Base-by-base conservation (phyloP, 2,797 vertebrate genomes). In the Salmo trutta region DNA sequence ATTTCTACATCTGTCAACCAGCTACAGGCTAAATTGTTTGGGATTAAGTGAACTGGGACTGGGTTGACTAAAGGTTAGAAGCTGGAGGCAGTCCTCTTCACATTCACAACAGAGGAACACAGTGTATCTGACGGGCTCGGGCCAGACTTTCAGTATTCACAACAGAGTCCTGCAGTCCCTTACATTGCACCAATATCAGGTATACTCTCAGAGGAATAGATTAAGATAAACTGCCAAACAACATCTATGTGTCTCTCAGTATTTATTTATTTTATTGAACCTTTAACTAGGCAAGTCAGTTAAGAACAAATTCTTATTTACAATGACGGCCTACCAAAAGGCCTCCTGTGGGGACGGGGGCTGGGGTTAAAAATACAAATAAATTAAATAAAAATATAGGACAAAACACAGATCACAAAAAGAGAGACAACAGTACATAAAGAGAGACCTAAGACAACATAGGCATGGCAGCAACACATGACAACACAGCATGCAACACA, bases 91-190 rank as follows among this genome's bases (percentile, higher is more conserved):
- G 54, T 56, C 16, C 70, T 66, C 70, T 79, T 82, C 71, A 66
- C 66, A 75, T 79, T 74, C 71, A n/a, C 65, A 47, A 59, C 65
- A 74, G 81, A 56, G 29, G 31, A 59, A 56, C 19, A 15, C 21
- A 51, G 29, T n/a, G 27, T 71, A 36, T 36, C 21, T 52, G 54
- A 19, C 41, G 54, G 73, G 64, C 66, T n/a, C 7, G 8, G 36
- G 76, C 52, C 75, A 74, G 53, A 68, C 75, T 75, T 73, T 82
- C 77, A 82, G 81, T 79, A 82, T 79, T 76, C 77, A 77, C 54
- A 31, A 15, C 75, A 79, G 65, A 71, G 56, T 27, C 66, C 51
- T 82, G 77, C 75, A 79, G 81, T 77, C 77, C 65, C 56, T 62
- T 67, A 67, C 5, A 31, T 29, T 29, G 24, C 24, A 67, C 15